Conservation (phyloP, 2,797 vertebrate genomes). For the Syndactyla subalaris region DNA sequence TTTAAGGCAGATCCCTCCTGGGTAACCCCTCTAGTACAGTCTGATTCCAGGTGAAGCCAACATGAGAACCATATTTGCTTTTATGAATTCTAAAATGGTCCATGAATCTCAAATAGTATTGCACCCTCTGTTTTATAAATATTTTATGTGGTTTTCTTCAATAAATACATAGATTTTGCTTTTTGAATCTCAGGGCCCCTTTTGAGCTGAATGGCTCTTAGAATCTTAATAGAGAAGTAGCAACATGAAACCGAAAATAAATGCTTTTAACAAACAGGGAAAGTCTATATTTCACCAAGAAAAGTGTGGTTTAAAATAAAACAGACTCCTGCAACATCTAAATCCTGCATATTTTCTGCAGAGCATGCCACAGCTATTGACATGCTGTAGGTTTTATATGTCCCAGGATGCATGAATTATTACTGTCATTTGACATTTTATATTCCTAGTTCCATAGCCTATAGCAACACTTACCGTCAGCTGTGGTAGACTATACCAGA, state of each 20-base stretch:
- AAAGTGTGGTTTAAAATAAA: constrained; percentile 51
- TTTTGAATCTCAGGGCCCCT: constrained; percentile 8
- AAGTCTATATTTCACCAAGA: constrained; percentile 41
- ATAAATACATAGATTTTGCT: constrained; percentile 59
- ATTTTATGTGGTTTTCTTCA: constrained; percentile 67
- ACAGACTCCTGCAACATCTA: constrained; percentile 24
- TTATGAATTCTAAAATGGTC: constrained; percentile 35
- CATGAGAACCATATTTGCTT: neutral
- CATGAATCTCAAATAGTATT: constrained; percentile 54
- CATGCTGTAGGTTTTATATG: constrained; percentile 70
- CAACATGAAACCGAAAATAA: neutral
- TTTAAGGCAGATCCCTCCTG: constrained; percentile 9
- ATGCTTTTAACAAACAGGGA: constrained; percentile 20
- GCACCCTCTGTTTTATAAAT: constrained; percentile 65
- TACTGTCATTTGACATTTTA: constrained; percentile 73
- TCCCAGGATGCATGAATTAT: constrained; percentile 78
- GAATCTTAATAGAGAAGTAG: constrained; percentile 45
- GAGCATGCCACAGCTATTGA: constrained; percentile 68
- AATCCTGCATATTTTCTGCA: constrained; percentile 68
- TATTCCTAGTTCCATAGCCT: constrained; percentile 70
- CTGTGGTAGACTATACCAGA: constrained; percentile 45
- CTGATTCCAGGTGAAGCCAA: neutral
- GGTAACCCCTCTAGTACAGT: neutral
- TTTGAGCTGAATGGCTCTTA: neutral
- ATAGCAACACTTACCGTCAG: constrained; percentile 64